Evolutionary conservation across 2,113 vertebrate genomes (phyloP), one percentile per base, ranked within the genome.

Genomic region (Oncorhynchus keta): DNA sequence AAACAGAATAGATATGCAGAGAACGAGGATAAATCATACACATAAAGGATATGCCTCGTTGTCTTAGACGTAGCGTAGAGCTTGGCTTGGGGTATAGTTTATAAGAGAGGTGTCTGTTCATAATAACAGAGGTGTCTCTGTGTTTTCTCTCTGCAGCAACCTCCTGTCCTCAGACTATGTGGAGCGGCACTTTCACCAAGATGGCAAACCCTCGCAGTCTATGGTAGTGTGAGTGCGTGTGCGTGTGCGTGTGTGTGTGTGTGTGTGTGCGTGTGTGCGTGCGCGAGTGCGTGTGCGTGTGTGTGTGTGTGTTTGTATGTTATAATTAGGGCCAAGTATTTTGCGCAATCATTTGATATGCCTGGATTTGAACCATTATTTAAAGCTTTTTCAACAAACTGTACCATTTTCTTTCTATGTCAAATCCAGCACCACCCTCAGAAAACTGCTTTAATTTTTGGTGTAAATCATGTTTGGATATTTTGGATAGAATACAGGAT

Each of bases 111-210:
- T 65, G 22, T 65, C 13, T 26, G 22, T 55, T 55, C 16, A 16
- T 55, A 55, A 55, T 55, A 18, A 55, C 14, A 55, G 28, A 67
- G 67, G 20, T 68, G 6, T 68, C 7, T 39, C 32, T 68, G 13
- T 81, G 24, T 20, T 0, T 49, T 88, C 74, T 84, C 45, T 80
- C 70, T 75, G 30, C 91, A 98, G 97, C 83, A 93, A 96, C 85
- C 95, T 98, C 71, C 94, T 98, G n/a, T 95, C 97, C 35, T 96
- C 95, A 0, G 91, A 92, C 24, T 97, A 97, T 3, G 91, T 95
- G 84, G 97, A 98, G 67, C 93, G 94, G 4, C 95, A 96, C 85
- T 89, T 96, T 82, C 89, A 92, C 76, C 70, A 76, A 4, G 93
- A 95, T 13, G 92, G 91, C 77, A 93, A 92, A 45, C 76, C 92